Evolutionary conservation across 2,113 vertebrate species (phyloP).

Genomic region (Mandrillus leucophaeus): DNA sequence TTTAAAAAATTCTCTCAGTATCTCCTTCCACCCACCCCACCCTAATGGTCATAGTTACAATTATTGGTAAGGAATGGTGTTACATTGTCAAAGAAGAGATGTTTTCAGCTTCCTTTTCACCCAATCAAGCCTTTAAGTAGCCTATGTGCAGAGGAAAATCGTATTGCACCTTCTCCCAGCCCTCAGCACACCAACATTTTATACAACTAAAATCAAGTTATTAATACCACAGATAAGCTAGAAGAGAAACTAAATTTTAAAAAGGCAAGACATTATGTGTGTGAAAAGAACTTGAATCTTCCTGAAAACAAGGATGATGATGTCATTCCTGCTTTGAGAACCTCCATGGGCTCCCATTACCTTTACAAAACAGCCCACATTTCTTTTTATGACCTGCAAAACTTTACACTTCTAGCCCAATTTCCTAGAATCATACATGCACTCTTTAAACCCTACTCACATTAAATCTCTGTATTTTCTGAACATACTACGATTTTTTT

Average conservation of each 20-base stretch:
- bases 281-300: background rate
- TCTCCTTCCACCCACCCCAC: background rate
- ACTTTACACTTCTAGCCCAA: background rate
- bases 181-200: background rate
- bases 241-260: background rate
- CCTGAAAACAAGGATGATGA: background rate
- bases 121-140: background rate
- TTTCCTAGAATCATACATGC: background rate
- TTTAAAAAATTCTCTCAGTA: background rate
- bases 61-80: background rate
- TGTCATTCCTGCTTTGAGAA: background rate
- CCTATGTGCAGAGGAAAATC: background rate
- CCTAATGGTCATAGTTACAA: background rate
- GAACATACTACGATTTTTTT: background rate
- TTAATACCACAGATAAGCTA: background rate
- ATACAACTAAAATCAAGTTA: background rate
- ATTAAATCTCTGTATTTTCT: background rate
- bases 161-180: background rate
- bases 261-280: background rate
- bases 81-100: background rate
- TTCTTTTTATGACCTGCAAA: background rate
- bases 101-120: background rate
- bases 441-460: background rate
- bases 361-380: background rate
- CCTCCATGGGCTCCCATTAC: fast-evolving